Percentiles rank a stretch among this genome's conserved stretches.
These are phyloP conservation scores for Trididemnum nubilum DNA, from an alignment of 23 tunicate species.

Conservation along the genomic window DNA sequence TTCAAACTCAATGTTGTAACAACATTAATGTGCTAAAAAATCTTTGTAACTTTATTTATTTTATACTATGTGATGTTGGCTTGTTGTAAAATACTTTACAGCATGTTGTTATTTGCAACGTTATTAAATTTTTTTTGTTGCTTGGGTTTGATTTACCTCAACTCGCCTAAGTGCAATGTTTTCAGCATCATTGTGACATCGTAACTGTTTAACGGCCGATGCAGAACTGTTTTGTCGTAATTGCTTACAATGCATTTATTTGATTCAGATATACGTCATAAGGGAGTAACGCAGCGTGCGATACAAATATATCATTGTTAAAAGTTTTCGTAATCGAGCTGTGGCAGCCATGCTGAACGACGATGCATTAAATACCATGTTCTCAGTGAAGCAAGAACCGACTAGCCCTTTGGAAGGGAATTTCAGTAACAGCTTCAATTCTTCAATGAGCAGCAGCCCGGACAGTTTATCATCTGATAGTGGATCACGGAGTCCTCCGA, in stretches of 20 bases:
- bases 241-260: no score
- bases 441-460: conserved; percentile 70
- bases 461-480: conserved; percentile 70
- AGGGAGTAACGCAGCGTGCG: no score
- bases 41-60: no score
- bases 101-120: no score
- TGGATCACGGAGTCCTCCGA: conserved; percentile 67
- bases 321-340: not conserved
- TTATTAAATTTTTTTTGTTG: no score
- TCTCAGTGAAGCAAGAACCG: conserved; percentile 85
- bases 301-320: not conserved
- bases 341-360: conserved; percentile 38
- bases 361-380: conserved; percentile 51
- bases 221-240: not conserved
- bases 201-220: not conserved
- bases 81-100: no score
- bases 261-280: no score
- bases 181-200: not conserved
- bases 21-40: no score
- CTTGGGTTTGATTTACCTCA: no score
- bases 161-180: no score
- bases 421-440: conserved; percentile 67
- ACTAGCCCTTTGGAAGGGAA: conserved; percentile 69
- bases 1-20: no score
- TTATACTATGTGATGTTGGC: no score